Evolutionary conservation across 2,113 vertebrate species (phyloP).

Genomic region (Atractosteus spatula): DNA sequence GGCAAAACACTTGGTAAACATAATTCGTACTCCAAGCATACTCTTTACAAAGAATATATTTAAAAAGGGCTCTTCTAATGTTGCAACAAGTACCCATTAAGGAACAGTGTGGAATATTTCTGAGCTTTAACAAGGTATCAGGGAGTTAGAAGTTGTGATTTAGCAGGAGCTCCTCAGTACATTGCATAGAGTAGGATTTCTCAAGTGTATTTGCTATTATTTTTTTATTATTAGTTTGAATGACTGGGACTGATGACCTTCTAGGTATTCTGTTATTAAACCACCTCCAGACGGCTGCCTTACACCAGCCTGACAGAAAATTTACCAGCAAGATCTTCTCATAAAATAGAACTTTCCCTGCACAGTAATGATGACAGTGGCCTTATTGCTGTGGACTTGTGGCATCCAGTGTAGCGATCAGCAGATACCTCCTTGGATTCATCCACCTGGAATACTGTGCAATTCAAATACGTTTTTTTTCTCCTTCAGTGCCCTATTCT

Average conservation of each 20-base stretch:
- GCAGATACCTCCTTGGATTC: neutral
- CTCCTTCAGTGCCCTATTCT: slow-evolving; percentile 10
- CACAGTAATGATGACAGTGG: slow-evolving; percentile 8
- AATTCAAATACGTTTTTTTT: slow-evolving; percentile 20
- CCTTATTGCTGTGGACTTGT: slow-evolving; percentile 10
- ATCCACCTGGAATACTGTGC: neutral
- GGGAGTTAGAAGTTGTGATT: neutral
- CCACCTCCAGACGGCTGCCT: neutral
- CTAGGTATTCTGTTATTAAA: neutral
- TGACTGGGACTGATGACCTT: neutral
- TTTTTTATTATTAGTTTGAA: neutral
- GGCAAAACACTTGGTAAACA: slow-evolving; percentile 20
- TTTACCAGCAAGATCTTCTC: neutral
- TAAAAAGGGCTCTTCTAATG: neutral
- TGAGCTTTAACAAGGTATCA: slow-evolving; percentile 2
- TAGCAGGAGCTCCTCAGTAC: neutral
- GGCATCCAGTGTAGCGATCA: neutral
- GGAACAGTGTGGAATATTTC: neutral
- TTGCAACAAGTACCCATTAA: neutral
- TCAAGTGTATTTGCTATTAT: neutral
- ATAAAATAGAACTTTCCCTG: neutral
- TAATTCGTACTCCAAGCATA: slow-evolving; percentile 6
- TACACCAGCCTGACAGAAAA: slow-evolving; percentile 4
- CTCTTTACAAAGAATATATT: neutral
- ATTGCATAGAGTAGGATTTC: neutral